These are phyloP conservation scores for Lasioglossum calceatum DNA, from an alignment of 2,888 invertebrate genomes.

Conservation along the genomic window DNA sequence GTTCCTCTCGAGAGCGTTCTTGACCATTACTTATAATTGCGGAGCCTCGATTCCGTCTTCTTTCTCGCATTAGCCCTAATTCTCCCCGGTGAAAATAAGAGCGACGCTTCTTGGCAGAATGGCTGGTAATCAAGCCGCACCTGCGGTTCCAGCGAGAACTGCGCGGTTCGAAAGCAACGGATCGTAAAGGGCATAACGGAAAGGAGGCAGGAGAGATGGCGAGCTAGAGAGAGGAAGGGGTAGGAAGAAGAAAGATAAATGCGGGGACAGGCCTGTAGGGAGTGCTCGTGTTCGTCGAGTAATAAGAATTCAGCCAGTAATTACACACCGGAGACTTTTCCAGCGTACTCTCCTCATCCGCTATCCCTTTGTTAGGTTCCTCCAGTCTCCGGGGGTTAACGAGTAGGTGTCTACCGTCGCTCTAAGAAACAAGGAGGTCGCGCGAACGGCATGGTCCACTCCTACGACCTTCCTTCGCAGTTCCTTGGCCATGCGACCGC, in stretches of 20 bases:
- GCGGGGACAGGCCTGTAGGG: conserved; percentile 68
- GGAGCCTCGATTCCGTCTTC: neutral
- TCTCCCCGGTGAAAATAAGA: conserved; percentile 15
- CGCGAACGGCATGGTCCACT: conserved; percentile 44
- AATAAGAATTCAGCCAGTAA: conserved; percentile 76
- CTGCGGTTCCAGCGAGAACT: conserved; percentile 31
- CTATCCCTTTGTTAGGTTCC: conserved; percentile 70
- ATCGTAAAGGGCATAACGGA: conserved; percentile 34
- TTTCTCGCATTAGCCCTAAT: conserved; percentile 6
- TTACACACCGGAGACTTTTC: conserved; percentile 75
- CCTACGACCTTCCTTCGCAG: conserved; percentile 24
- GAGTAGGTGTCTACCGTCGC: conserved; percentile 67
- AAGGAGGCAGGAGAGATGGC: neutral
- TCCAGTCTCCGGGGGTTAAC: conserved; percentile 68
- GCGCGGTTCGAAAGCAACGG: conserved; percentile 29
- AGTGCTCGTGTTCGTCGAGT: conserved; percentile 63
- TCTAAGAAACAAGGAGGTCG: conserved; percentile 70
- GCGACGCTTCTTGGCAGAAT: conserved; percentile 6
- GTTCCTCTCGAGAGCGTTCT: neutral
- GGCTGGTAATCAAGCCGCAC: conserved; percentile 45
- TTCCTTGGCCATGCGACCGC: conserved; percentile 29
- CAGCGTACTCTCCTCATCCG: conserved; percentile 56
- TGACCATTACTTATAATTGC: conserved; percentile 3
- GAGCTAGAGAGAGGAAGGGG: neutral
- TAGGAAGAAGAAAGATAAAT: conserved; percentile 47